Evolutionary conservation across 92 coral and sea anemone species (phyloP).

Genomic region (Umimayanthus chanpuru): DNA sequence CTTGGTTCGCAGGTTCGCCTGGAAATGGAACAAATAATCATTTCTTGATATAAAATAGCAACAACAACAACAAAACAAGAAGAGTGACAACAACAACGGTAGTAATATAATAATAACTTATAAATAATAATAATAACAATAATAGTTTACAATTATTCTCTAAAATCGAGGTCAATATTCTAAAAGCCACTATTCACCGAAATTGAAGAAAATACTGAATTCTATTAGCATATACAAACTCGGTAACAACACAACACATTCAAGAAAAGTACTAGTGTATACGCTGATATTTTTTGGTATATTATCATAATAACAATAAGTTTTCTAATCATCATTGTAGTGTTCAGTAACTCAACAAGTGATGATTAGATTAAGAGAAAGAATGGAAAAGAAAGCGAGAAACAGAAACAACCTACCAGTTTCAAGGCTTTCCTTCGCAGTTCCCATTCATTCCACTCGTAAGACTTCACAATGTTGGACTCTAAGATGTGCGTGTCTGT

Average conservation of each 20-base stretch:
- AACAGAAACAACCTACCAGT: constrained; percentile 62
- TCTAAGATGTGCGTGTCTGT: constrained; percentile 98
- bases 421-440: constrained; percentile 94
- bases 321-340: too few relatives aligned
- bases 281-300: too few relatives aligned
- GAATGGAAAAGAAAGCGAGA: neutral
- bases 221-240: too few relatives aligned
- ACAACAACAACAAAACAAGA: neutral
- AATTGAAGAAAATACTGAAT: too few relatives aligned
- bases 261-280: too few relatives aligned
- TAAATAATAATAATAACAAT: too few relatives aligned
- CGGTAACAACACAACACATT: too few relatives aligned
- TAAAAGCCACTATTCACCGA: too few relatives aligned
- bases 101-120: neutral
- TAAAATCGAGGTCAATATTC: too few relatives aligned
- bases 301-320: too few relatives aligned
- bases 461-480: constrained; percentile 94
- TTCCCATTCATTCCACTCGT: constrained; percentile 99
- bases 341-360: too few relatives aligned
- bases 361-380: neutral
- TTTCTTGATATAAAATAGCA: neutral
- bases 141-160: too few relatives aligned
- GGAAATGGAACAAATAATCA: neutral
- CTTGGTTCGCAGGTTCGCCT: constrained; percentile 96
- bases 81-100: neutral